These are phyloP conservation scores for Melanotaenia boesemani DNA, from an alignment of 2,797 vertebrate genomes.

Conservation along the genomic window DNA sequence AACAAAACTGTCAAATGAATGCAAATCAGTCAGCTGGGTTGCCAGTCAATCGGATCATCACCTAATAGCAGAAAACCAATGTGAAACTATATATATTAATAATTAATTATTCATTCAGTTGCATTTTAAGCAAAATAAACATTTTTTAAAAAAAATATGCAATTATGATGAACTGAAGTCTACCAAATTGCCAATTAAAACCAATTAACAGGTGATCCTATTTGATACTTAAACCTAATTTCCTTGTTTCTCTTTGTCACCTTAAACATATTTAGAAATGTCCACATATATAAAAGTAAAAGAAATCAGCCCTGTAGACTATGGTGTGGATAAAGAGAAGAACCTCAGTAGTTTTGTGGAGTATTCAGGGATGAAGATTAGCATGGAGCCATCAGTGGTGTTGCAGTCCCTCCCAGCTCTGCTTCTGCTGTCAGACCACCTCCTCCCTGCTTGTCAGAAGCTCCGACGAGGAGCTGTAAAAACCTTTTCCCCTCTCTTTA, in stretches of 20 bases:
- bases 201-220: conserved; percentile 29
- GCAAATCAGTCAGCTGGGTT: background rate
- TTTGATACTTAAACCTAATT: conserved; percentile 2
- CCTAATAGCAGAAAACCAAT: background rate
- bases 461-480: conserved; percentile 86
- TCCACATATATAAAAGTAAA: background rate
- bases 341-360: conserved; percentile 65
- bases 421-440: conserved; percentile 84
- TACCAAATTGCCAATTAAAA: background rate
- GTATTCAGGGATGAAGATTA: conserved; percentile 80
- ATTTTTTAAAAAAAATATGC: too few species aligned
- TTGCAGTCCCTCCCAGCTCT: conserved; percentile 80
- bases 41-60: background rate
- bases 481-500: conserved; percentile 87
- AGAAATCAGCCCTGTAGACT: conserved; percentile 33
- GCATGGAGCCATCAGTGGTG: conserved; percentile 79
- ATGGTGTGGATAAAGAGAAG: conserved; percentile 61
- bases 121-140: background rate
- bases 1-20: background rate
- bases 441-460: conserved; percentile 86
- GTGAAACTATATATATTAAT: too few species aligned
- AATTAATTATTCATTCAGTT: background rate
- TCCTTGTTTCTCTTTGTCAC: background rate
- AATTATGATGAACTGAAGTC: background rate
- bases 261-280: background rate